Evolutionary conservation across 2,797 vertebrate species (phyloP).

Genomic region (Brachyrhaphis roseni): DNA sequence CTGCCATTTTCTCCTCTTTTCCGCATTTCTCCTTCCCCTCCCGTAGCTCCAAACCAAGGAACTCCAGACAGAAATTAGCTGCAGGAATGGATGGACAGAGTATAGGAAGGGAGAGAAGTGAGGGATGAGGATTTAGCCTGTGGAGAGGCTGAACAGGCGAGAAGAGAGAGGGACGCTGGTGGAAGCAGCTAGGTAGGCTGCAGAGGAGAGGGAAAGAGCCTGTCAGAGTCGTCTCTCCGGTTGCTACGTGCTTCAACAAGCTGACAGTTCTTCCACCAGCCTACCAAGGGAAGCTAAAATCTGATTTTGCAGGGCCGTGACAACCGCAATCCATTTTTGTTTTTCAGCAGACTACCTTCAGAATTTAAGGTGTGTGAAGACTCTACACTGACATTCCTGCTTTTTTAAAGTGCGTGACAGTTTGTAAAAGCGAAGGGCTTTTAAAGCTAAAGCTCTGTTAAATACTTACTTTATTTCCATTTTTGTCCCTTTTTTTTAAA

Average conservation of each 20-base stretch:
- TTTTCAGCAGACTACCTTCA: neutral
- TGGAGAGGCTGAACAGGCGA: conserved; percentile 59
- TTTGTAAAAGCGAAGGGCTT: neutral
- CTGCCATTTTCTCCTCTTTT: neutral
- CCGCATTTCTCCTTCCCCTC: conserved; percentile 5
- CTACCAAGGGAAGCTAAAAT: conserved; percentile 27
- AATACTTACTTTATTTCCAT: neutral
- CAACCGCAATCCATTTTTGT: neutral
- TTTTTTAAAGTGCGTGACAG: neutral
- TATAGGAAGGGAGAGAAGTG: conserved; percentile 2
- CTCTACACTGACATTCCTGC: neutral
- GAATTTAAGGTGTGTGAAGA: conserved; percentile 5
- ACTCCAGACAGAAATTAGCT: conserved; percentile 52
- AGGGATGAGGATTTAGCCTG: conserved; percentile 54
- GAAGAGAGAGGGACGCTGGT: conserved; percentile 38
- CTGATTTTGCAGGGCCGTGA: conserved; percentile 13
- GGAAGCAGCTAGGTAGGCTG: conserved; percentile 31
- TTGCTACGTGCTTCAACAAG: conserved; percentile 17
- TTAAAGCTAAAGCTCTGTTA: neutral
- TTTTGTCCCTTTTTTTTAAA: neutral
- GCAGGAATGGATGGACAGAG: conserved; percentile 49
- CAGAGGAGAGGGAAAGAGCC: conserved; percentile 22
- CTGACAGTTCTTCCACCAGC: conserved; percentile 22
- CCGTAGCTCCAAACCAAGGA: conserved; percentile 33
- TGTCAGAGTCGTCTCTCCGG: conserved; percentile 38